A percentile compares a stretch with the other conserved stretches of the same genome.
Evolutionary conservation across 2,797 vertebrate species (phyloP).

Genomic region (Onychomys arenicola): DNA sequence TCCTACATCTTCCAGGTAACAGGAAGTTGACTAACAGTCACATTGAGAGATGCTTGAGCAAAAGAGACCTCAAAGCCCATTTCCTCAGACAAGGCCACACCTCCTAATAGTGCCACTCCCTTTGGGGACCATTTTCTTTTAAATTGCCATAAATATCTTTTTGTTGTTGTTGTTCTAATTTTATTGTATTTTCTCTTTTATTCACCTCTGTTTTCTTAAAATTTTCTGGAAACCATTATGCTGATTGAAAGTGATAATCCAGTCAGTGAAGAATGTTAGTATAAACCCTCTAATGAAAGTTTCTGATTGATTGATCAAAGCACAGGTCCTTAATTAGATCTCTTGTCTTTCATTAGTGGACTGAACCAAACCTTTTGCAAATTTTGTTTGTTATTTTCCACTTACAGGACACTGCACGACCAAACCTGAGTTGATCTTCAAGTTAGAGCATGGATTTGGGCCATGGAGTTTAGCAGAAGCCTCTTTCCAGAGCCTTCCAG

Average conservation of each 20-base stretch:
- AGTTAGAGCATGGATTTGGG: not conserved
- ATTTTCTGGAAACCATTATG: not conserved
- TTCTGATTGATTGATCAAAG: not conserved
- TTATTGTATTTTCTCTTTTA: not conserved
- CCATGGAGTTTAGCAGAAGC: not conserved
- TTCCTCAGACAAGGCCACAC: not conserved
- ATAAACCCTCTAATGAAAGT: not conserved
- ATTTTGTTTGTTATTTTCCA: not conserved
- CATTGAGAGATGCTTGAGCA: not conserved
- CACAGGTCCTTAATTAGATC: not conserved
- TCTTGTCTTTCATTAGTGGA: not conserved
- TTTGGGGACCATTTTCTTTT: not conserved
- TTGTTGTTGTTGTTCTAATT: not conserved
- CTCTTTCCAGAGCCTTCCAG: not conserved
- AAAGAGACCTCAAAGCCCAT: not conserved
- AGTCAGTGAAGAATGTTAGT: not conserved
- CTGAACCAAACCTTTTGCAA: not conserved
- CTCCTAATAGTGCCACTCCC: not conserved
- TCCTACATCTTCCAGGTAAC: not conserved
- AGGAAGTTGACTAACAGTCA: not conserved
- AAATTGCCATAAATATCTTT: not conserved
- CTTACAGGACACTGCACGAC: not conserved
- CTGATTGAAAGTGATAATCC: not conserved
- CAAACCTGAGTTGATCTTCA: conserved; percentile 23
- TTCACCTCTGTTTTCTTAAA: not conserved